These are phyloP conservation scores for Galaxea fascicularis DNA, from an alignment of 92 coral and sea anemone species.

Conservation along the genomic window DNA sequence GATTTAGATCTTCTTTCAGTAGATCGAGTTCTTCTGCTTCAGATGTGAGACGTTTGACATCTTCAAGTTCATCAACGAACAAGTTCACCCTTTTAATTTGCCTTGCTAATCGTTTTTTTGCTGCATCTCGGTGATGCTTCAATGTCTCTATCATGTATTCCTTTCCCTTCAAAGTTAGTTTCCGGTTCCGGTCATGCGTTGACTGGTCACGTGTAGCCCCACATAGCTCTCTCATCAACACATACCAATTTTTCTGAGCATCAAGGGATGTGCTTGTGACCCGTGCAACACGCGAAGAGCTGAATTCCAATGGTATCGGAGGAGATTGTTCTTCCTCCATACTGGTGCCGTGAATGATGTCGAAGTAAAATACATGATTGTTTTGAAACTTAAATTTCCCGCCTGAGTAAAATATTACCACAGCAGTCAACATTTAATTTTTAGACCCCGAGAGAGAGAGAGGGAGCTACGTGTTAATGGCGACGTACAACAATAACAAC, in stretches of 20 bases:
- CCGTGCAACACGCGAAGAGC: slow-evolving; percentile 10
- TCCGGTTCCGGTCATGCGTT: too few relatives aligned
- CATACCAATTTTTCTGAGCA: slow-evolving; percentile 54
- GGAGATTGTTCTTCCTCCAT: neutral
- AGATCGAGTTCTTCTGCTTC: too few relatives aligned
- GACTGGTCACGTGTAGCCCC: slow-evolving; percentile 18
- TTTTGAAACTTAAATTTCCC: slow-evolving; percentile 6
- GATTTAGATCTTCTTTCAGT: too few relatives aligned
- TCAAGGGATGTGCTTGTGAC: slow-evolving; percentile 31
- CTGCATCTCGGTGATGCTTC: too few relatives aligned
- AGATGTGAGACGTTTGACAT: too few relatives aligned
- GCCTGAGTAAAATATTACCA: slow-evolving; percentile 7
- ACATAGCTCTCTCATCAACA: slow-evolving; percentile 10
- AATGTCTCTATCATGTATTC: too few relatives aligned
- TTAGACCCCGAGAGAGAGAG: neutral
- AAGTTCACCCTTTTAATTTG: too few relatives aligned
- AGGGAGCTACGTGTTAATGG: neutral
- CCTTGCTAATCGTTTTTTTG: too few relatives aligned
- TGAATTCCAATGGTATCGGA: neutral
- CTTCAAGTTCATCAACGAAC: too few relatives aligned
- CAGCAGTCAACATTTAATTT: neutral
- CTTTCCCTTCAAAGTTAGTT: too few relatives aligned
- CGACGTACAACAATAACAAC: neutral
- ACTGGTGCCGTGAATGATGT: neutral
- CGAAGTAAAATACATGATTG: neutral